Percentiles rank a stretch among this genome's conserved stretches.
Conservation (phyloP, 2,797 vertebrate genomes). For the Thalassophryne amazonica region DNA sequence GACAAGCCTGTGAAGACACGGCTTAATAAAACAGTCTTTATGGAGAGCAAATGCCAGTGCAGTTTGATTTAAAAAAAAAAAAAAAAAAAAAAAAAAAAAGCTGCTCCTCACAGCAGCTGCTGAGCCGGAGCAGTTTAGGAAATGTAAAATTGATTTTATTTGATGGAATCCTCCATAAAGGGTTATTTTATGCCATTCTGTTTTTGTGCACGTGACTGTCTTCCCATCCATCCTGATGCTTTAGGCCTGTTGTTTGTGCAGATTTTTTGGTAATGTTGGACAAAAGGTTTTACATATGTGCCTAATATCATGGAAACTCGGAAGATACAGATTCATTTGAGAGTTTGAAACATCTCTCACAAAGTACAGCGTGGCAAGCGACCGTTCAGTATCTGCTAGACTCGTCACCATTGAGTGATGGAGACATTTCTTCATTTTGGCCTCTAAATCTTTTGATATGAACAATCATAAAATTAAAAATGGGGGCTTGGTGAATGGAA, state of each 20-base stretch:
- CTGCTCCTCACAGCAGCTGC: slow-evolving; percentile 28
- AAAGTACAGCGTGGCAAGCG: too few relatives aligned
- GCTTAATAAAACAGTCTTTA: slow-evolving; percentile 33
- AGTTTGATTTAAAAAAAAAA: slow-evolving; percentile 31
- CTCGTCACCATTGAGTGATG: too few relatives aligned
- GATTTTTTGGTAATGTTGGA: too few relatives aligned
- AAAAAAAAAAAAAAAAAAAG: slow-evolving; percentile 35
- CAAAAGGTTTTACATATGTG: too few relatives aligned
- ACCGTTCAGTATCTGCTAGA: too few relatives aligned
- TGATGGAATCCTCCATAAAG: slow-evolving; percentile 44
- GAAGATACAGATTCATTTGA: too few relatives aligned
- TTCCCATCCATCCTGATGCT: slow-evolving; percentile 24
- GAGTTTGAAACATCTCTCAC: too few relatives aligned
- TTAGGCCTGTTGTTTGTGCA: slow-evolving; percentile 18
- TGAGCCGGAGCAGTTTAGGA: slow-evolving; percentile 48
- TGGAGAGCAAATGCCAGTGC: slow-evolving; percentile 33
- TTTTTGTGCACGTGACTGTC: slow-evolving; percentile 43
- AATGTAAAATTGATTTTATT: slow-evolving; percentile 57
- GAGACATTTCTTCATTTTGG: too few relatives aligned
- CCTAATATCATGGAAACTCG: too few relatives aligned
- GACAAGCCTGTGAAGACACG: neutral
- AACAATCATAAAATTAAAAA: too few relatives aligned
- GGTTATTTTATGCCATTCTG: slow-evolving; percentile 38
- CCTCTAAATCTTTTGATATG: too few relatives aligned
- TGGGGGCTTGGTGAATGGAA: too few relatives aligned